Evolutionary conservation across 2,113 vertebrate genomes (phyloP).

Genomic region (Epinephelus fuscoguttatus): DNA sequence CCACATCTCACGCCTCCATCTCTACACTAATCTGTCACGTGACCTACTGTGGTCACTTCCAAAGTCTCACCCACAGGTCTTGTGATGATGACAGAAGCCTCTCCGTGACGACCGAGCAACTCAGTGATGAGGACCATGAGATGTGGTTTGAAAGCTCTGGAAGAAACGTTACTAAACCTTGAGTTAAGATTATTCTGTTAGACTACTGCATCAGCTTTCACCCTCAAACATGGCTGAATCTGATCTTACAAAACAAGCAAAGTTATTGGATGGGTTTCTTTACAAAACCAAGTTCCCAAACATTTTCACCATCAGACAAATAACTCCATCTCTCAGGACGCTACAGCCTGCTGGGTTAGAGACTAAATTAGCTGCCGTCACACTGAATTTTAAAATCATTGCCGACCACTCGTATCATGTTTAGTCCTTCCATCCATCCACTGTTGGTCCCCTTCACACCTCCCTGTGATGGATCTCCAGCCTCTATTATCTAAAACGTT

Average conservation of each 20-base stretch:
- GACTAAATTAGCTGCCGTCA: not conserved
- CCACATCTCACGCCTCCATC: too few relatives aligned
- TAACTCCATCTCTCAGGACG: not conserved
- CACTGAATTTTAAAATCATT: not conserved
- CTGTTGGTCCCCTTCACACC: not conserved
- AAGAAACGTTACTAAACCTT: too few relatives aligned
- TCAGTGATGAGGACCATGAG: too few relatives aligned
- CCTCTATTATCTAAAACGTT: constrained; percentile 47
- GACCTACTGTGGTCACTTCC: too few relatives aligned
- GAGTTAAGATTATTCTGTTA: too few relatives aligned
- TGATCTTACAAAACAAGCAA: not conserved
- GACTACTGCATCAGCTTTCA: not conserved
- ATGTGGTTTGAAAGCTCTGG: too few relatives aligned
- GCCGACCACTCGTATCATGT: not conserved
- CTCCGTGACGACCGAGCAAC: too few relatives aligned
- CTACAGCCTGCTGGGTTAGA: not conserved
- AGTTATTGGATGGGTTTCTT: too few relatives aligned
- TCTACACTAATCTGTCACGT: too few relatives aligned
- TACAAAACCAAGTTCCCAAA: not conserved
- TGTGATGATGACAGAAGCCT: too few relatives aligned
- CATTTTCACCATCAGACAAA: not conserved
- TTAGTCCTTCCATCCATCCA: not conserved
- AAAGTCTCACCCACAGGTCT: too few relatives aligned
- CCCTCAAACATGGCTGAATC: not conserved
- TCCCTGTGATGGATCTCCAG: constrained; percentile 38